Evolutionary conservation across 2,888 invertebrate species (phyloP).

Genomic region (Villa cingulata): DNA sequence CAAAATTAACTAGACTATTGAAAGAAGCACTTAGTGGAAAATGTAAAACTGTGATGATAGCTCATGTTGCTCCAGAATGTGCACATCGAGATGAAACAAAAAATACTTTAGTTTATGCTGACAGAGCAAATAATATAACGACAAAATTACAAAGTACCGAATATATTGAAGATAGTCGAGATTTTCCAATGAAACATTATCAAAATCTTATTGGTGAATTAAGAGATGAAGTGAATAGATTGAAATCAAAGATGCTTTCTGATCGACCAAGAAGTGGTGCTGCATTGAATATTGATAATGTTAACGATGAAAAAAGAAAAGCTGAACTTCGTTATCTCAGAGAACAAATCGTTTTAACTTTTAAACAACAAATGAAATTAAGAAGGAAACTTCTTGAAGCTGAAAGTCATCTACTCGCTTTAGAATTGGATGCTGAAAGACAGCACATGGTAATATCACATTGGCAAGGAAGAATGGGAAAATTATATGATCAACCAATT

Average conservation of each 20-base stretch:
- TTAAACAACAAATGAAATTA: slow-evolving; percentile 86
- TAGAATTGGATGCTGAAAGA: slow-evolving; percentile 77
- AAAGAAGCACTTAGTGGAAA: slow-evolving; percentile 81
- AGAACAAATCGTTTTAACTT: slow-evolving; percentile 75
- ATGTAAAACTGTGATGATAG: slow-evolving; percentile 93
- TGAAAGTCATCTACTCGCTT: slow-evolving; percentile 73
- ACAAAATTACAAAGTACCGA: slow-evolving; percentile 38
- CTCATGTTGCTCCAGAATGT: slow-evolving; percentile 78
- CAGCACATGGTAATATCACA: slow-evolving; percentile 75
- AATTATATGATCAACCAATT: slow-evolving; percentile 34
- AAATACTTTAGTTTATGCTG: slow-evolving; percentile 88
- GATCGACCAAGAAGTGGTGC: slow-evolving; percentile 42
- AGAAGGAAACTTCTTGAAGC: slow-evolving; percentile 77
- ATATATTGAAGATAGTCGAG: slow-evolving; percentile 33
- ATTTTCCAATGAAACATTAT: slow-evolving; percentile 36
- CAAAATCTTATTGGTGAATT: slow-evolving; percentile 38
- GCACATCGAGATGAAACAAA: slow-evolving; percentile 79
- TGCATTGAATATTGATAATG: slow-evolving; percentile 21
- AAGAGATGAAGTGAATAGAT: slow-evolving; percentile 66
- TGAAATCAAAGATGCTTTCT: slow-evolving; percentile 69
- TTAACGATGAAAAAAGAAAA: slow-evolving; percentile 36
- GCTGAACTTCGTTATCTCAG: slow-evolving; percentile 52
- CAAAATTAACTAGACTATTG: slow-evolving; percentile 80
- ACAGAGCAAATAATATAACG: slow-evolving; percentile 84
- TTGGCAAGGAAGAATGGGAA: slow-evolving; percentile 74